A percentile compares a stretch with the other conserved stretches of the same genome.
These are phyloP conservation scores for Pristis pectinata DNA, from an alignment of 2,797 vertebrate species.

Conservation along the genomic window DNA sequence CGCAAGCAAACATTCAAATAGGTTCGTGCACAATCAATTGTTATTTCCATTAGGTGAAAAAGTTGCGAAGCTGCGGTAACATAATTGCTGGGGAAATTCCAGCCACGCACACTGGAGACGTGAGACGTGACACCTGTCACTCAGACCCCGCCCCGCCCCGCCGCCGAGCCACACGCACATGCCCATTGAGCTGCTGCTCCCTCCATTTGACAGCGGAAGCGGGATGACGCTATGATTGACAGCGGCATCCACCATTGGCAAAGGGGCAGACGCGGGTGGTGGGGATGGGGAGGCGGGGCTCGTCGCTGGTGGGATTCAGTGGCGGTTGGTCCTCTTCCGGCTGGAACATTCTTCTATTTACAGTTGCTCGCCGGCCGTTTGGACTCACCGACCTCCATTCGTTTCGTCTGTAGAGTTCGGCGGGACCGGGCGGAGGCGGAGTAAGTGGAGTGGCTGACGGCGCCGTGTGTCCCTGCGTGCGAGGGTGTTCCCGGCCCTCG, in stretches of 20 bases:
- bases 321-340: neutral
- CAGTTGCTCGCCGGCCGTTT: neutral
- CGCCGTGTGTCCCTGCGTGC: too few relatives aligned
- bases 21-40: neutral
- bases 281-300: neutral
- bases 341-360: neutral
- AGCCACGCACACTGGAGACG: neutral
- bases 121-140: neutral
- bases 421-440: too few relatives aligned
- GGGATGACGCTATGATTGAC: neutral
- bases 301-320: neutral
- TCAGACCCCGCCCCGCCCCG: neutral
- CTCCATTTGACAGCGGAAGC: neutral
- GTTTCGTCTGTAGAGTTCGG: too few relatives aligned
- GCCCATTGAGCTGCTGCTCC: neutral
- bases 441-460: too few relatives aligned
- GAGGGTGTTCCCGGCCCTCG: too few relatives aligned
- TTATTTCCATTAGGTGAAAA: neutral
- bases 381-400: neutral
- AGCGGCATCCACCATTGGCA: neutral
- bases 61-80: neutral
- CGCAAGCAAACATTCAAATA: neutral
- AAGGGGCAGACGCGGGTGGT: neutral
- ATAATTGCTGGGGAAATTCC: neutral
- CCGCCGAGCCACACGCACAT: neutral